These are phyloP conservation scores for Ferrisia virgata DNA, from an alignment of 2,888 invertebrate species.

Conservation along the genomic window DNA sequence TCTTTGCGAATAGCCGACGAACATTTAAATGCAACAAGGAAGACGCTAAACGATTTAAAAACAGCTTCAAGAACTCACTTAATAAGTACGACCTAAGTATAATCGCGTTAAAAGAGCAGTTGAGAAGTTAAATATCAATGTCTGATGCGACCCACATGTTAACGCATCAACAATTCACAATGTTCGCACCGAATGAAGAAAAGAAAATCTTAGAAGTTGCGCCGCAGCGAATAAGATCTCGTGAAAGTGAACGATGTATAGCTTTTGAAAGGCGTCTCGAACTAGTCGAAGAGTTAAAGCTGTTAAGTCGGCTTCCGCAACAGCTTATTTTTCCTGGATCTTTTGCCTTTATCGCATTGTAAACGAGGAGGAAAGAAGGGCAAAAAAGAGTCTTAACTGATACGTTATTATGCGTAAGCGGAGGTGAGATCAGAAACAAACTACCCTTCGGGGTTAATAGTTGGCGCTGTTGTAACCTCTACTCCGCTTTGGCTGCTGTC, in stretches of 20 bases:
- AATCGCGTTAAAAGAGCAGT: neutral
- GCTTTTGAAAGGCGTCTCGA: neutral
- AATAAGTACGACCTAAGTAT: too few species aligned
- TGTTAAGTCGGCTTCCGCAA: conserved; percentile 24
- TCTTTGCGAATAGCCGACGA: too few species aligned
- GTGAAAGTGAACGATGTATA: neutral
- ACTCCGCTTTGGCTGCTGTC: too few species aligned
- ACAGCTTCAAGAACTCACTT: neutral
- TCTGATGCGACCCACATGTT: neutral
- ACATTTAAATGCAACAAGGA: too few species aligned
- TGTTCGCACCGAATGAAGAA: neutral
- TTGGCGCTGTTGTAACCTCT: neutral
- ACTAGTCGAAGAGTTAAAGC: neutral
- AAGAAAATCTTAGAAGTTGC: neutral
- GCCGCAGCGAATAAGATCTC: neutral
- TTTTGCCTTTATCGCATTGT: neutral
- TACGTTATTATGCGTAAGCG: conserved; percentile 6
- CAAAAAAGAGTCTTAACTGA: neutral
- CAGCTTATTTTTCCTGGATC: neutral
- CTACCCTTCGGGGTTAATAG: conserved; percentile 16
- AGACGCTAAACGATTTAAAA: neutral
- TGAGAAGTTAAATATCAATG: neutral
- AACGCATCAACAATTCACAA: neutral
- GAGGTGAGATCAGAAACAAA: conserved; percentile 2
- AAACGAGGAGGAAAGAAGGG: neutral